These are phyloP conservation scores for Eciton burchellii DNA, from an alignment of 1,140 invertebrate genomes.

Conservation along the genomic window DNA sequence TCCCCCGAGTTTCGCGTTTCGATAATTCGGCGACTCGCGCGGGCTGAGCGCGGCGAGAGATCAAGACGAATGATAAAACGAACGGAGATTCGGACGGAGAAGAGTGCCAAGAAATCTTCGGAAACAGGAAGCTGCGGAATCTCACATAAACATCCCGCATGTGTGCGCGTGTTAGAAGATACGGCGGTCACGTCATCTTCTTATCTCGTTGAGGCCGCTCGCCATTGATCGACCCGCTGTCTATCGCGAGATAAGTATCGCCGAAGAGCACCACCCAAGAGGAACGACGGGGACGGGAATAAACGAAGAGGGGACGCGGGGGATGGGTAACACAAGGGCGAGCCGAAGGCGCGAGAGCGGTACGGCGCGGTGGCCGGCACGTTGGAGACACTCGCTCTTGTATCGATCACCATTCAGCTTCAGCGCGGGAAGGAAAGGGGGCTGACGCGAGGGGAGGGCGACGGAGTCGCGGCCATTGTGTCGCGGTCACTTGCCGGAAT, in stretches of 20 bases:
- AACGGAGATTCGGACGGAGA: neutral
- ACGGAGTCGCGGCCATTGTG: conserved; percentile 64
- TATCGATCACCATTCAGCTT: conserved; percentile 68
- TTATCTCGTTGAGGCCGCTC: conserved; percentile 13
- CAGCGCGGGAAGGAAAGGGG: neutral
- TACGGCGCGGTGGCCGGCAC: conserved; percentile 2
- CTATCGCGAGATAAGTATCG: conserved; percentile 57
- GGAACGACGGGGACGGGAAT: neutral
- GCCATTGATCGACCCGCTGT: conserved; percentile 35
- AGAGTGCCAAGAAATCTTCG: conserved; percentile 68
- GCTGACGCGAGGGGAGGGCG: neutral
- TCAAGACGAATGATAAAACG: conserved; percentile 15
- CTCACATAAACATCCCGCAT: neutral
- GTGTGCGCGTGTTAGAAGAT: neutral
- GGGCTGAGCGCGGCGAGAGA: neutral
- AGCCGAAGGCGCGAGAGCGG: neutral
- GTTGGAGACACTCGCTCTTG: conserved; percentile 60
- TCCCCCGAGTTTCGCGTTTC: neutral
- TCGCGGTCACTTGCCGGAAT: conserved; percentile 66
- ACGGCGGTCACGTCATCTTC: conserved; percentile 11
- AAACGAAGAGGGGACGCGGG: conserved; percentile 34
- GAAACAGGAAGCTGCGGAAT: conserved; percentile 66
- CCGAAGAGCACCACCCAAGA: conserved; percentile 12
- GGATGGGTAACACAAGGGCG: conserved; percentile 31
- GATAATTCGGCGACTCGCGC: conserved; percentile 46